These are phyloP conservation scores for Phyllostomus hastatus DNA, from an alignment of 2,113 vertebrate species.

Conservation along the genomic window DNA sequence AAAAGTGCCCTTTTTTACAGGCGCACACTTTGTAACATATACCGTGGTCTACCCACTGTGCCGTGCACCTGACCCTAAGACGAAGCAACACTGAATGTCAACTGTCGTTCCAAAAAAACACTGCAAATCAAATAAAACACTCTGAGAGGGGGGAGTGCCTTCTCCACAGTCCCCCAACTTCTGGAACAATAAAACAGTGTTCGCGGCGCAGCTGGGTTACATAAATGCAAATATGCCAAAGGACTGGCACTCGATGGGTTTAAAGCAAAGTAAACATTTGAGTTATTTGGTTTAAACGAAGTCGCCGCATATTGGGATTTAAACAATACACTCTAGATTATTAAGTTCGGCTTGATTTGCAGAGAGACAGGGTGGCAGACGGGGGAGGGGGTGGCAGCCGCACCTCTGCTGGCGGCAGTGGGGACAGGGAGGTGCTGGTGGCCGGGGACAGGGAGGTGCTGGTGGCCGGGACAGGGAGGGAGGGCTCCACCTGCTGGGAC, in stretches of 20 bases:
- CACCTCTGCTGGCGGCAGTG: background rate
- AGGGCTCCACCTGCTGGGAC: background rate
- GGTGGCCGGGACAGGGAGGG: background rate
- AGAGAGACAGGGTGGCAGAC: background rate
- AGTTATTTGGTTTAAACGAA: conserved; percentile 38
- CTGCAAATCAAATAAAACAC: background rate
- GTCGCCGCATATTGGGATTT: background rate
- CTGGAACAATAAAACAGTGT: background rate
- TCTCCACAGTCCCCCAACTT: background rate
- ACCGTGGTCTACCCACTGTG: background rate
- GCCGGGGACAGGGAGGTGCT: background rate
- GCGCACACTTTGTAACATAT: background rate
- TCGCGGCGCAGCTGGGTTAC: background rate
- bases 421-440: background rate
- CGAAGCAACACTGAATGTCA: background rate
- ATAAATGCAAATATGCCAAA: background rate
- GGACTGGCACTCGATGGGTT: background rate
- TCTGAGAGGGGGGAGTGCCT: background rate
- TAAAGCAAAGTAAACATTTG: conserved; percentile 17
- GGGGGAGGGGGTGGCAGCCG: background rate
- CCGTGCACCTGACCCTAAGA: background rate
- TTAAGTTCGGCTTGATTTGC: background rate
- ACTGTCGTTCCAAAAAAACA: background rate
- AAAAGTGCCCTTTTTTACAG: background rate
- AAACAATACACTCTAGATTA: background rate